These are phyloP conservation scores for Lepidurus arcticus DNA, from an alignment of 1,140 invertebrate genomes.

Conservation along the genomic window DNA sequence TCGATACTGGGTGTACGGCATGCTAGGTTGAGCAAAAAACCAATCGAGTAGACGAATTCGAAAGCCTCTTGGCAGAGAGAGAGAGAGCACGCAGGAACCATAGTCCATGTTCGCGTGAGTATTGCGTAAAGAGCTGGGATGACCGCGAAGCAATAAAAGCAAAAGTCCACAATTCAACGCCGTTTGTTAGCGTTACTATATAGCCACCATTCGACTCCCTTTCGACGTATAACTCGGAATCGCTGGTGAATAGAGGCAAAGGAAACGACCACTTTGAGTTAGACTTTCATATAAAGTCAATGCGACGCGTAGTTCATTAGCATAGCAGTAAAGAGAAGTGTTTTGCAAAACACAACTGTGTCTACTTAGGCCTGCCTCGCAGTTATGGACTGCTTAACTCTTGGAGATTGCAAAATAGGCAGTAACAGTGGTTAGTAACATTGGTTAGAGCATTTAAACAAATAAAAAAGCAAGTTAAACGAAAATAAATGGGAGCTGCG, in stretches of 20 bases:
- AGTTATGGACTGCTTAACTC: no score
- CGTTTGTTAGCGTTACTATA: slow-evolving; percentile 18
- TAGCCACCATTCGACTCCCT: background rate
- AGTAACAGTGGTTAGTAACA: no score
- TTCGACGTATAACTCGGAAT: background rate
- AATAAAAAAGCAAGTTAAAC: no score
- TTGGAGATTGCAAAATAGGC: no score
- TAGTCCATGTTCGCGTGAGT: background rate
- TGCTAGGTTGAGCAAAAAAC: background rate
- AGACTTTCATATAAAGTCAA: background rate
- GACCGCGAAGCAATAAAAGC: background rate
- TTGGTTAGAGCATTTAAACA: no score
- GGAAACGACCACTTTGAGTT: slow-evolving; percentile 6
- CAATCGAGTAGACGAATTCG: background rate
- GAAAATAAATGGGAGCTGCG: no score
- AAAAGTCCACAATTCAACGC: background rate
- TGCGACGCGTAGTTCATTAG: background rate
- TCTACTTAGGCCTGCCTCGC: no score
- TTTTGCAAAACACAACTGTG: background rate
- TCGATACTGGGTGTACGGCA: background rate
- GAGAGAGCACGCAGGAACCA: background rate
- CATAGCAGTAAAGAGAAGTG: background rate
- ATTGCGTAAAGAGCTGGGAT: background rate
- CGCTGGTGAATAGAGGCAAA: background rate
- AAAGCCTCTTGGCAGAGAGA: no score